These are phyloP conservation scores for Dendronephthya gigantea DNA, from an alignment of 64 coral and sea anemone genomes.

Conservation along the genomic window DNA sequence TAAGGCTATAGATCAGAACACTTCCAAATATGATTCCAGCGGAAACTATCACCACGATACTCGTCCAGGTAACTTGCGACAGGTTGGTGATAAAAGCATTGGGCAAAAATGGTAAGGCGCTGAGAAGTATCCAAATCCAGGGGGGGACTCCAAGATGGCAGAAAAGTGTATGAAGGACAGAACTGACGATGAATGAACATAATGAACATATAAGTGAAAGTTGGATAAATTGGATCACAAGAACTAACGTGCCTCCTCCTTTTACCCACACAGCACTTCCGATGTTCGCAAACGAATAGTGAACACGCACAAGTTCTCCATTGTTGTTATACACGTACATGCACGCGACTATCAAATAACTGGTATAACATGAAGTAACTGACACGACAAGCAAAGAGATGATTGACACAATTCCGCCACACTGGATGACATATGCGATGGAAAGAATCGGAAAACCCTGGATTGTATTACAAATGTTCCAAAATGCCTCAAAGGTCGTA, in stretches of 20 bases:
- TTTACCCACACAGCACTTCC: slow-evolving; percentile 52
- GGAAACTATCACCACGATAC: slow-evolving; percentile 70
- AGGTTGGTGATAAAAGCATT: slow-evolving; percentile 81
- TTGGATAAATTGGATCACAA: slow-evolving; percentile 55
- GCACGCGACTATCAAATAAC: slow-evolving; percentile 64
- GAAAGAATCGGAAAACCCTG: slow-evolving; percentile 89
- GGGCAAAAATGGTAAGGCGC: slow-evolving; percentile 64
- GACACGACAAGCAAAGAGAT: slow-evolving; percentile 54
- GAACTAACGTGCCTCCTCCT: slow-evolving; percentile 55
- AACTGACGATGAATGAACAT: slow-evolving; percentile 70
- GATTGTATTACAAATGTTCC: slow-evolving; percentile 98
- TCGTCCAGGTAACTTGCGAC: slow-evolving; percentile 98
- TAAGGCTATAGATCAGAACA: slow-evolving; percentile 60
- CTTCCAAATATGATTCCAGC: slow-evolving; percentile 78
- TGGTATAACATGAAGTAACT: slow-evolving; percentile 70
- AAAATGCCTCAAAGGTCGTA: slow-evolving; percentile 74
- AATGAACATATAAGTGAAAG: slow-evolving; percentile 62
- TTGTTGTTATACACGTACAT: slow-evolving; percentile 49
- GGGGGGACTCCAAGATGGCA: slow-evolving; percentile 31
- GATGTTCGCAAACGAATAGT: slow-evolving; percentile 63
- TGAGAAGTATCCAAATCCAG: slow-evolving; percentile 61
- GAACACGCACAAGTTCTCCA: slow-evolving; percentile 45
- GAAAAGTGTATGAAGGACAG: slow-evolving; percentile 59
- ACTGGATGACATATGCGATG: slow-evolving; percentile 70
- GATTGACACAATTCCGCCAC: slow-evolving; percentile 63